A percentile compares a stretch with the other conserved stretches of the same genome.
Conservation (phyloP, 2,797 vertebrate genomes). For the Spinus olivaceus region DNA sequence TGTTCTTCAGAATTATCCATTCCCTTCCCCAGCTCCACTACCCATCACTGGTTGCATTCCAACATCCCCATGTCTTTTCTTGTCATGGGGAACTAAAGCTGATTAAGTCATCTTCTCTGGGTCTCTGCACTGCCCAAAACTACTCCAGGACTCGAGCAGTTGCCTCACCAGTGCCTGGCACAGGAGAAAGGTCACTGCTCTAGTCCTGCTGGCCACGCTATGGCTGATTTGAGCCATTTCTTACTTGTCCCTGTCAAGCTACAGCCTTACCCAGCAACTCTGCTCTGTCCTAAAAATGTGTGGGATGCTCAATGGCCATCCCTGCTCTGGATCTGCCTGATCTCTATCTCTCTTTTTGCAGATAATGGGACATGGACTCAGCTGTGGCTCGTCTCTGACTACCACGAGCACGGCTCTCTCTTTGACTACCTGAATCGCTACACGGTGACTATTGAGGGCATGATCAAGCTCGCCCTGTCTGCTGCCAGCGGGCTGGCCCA, state of each 20-base stretch:
- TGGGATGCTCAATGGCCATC: rapidly evolving
- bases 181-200: rapidly evolving
- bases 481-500: constrained; percentile 95
- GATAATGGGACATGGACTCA: constrained; percentile 99
- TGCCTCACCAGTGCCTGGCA: neutral
- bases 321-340: neutral
- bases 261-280: neutral
- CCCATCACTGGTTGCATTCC: too few relatives aligned
- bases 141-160: neutral
- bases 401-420: constrained; percentile 95
- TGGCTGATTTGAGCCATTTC: neutral
- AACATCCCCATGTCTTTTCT: neutral
- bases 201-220: neutral
- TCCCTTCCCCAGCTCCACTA: too few relatives aligned
- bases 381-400: constrained; percentile 96
- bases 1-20: too few relatives aligned
- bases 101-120: neutral
- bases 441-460: constrained; percentile 95
- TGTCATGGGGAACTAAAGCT: neutral
- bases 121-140: neutral
- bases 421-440: constrained; percentile 97
- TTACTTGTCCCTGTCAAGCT: neutral
- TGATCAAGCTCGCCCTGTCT: constrained; percentile 94
- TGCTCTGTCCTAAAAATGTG: neutral
- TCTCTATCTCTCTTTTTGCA: constrained; percentile 49